Base-by-base conservation (phyloP, 2,888 invertebrate species). In the Sesia bembeciformis region DNA sequence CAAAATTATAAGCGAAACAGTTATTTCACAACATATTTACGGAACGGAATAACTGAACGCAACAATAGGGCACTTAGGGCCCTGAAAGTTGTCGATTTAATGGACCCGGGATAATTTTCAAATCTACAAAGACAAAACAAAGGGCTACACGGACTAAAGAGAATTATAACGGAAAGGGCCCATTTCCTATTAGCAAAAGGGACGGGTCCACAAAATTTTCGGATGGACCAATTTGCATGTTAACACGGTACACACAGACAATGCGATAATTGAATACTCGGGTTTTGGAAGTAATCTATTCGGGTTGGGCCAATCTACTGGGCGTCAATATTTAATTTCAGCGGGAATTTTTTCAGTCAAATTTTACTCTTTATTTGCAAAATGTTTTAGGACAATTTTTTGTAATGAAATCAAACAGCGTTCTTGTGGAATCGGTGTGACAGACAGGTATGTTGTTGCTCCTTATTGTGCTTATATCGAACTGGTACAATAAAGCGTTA, bases 171-270 rank as follows among this genome's bases (percentile, higher is more conserved):
- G 80, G 79, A 78, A 81, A 81, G 76, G 70, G 74, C 68, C 78
- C 72, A 78, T 84, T 84, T 84, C 82, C 84, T 80, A 81, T 83
- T 81, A 79, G 73, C 65, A 54, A 61, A 67, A 65, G 70, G 74
- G 71, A 66, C 64, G 61, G 66, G 69, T 68, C 73, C 76, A 68
- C 75, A 67, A 74, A 78, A 80, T 76, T 77, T 82, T 78, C 74
- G 73, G 78, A 76, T 72, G 75, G 73, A 64, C 72, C 76, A 80
- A 86, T 86, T 86, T 85, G 74, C 84, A 86, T 86, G 83, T 81
- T 82, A 84, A 84, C 83, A 76, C 70, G 66, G 62, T 62, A 58
- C 59, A 52, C 67, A 8, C 52, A 40, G 67, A 76, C 77, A 76
- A 77, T 74, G 66, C 67, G 67, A 75, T 83, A 81, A 84, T 84